A percentile compares a stretch with the other conserved stretches of the same genome.
phyloP scores from a whole-genome alignment of 2,113 vertebrate genomes.

The Brienomyrus brachyistius region DNA sequence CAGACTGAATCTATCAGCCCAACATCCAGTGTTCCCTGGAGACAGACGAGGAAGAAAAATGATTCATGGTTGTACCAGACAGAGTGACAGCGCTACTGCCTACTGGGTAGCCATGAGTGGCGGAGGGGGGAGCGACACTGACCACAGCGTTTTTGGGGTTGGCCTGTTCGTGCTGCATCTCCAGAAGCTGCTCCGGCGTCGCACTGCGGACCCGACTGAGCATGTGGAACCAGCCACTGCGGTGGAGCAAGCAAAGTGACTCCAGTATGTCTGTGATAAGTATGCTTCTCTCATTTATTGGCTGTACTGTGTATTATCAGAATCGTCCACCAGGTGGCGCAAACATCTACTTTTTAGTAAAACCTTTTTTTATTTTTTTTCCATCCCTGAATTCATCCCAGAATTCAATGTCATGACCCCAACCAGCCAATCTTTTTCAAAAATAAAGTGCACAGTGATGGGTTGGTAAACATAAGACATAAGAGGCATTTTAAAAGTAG shows the following conservation, averaged over 20 bases:
- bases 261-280: background rate
- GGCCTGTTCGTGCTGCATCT: slow-evolving; percentile 88
- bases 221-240: slow-evolving; percentile 82
- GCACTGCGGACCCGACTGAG: slow-evolving; percentile 78
- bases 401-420: background rate
- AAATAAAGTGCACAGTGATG: background rate
- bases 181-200: slow-evolving; percentile 77
- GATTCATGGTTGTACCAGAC: background rate
- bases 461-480: background rate
- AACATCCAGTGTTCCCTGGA: slow-evolving; percentile 82
- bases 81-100: background rate
- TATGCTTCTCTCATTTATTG: background rate
- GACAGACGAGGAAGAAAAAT: background rate
- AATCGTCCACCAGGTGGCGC: background rate
- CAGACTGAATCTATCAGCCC: slow-evolving; percentile 87
- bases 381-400: background rate
- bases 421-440: background rate
- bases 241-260: slow-evolving; percentile 10
- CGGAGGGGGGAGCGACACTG: slow-evolving; percentile 39
- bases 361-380: background rate
- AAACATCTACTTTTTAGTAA: background rate
- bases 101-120: background rate
- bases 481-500: background rate
- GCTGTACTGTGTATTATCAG: background rate
- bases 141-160: slow-evolving; percentile 92